Evolutionary conservation across 2,797 vertebrate species (phyloP).

Genomic region (Enteromius unitaeniatus): DNA sequence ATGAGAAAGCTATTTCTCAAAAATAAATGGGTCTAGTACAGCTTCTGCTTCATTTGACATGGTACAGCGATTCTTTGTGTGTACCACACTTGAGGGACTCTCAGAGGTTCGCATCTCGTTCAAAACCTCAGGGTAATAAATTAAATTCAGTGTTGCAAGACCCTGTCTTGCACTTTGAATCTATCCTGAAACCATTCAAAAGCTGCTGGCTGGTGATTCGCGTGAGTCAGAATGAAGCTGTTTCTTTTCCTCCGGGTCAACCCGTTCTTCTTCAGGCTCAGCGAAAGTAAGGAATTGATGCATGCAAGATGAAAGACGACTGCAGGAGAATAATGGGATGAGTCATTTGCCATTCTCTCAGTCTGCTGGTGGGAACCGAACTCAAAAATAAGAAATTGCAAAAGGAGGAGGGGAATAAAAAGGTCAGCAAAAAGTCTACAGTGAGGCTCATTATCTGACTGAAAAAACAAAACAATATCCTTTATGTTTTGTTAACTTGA

Average conservation of each 20-base stretch:
- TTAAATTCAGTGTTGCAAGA: constrained; percentile 32
- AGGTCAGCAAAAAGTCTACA: not conserved
- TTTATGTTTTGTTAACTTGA: too few relatives aligned
- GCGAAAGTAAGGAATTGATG: not conserved
- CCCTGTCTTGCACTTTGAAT: constrained; percentile 16
- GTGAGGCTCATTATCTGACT: not conserved
- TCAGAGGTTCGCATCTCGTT: not conserved
- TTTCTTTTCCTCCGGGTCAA: constrained; percentile 10
- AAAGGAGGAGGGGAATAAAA: not conserved
- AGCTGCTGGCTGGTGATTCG: not conserved
- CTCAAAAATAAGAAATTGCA: constrained; percentile 47
- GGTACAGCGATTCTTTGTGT: constrained; percentile 9
- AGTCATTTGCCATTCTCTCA: constrained; percentile 13
- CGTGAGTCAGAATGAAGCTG: not conserved
- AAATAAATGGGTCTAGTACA: constrained; percentile 31
- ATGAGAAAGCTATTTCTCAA: constrained; percentile 36
- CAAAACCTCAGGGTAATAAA: not conserved
- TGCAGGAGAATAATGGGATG: not conserved
- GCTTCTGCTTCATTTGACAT: constrained; percentile 20
- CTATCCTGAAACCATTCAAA: constrained; percentile 25
- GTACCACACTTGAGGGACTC: not conserved
- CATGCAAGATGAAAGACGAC: constrained; percentile 34
- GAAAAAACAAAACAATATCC: not conserved
- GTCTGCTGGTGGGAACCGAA: constrained; percentile 49
- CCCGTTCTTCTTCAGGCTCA: not conserved